Evolutionary conservation across 2,797 vertebrate species (phyloP).

Genomic region (Platyrinchus mystaceus): DNA sequence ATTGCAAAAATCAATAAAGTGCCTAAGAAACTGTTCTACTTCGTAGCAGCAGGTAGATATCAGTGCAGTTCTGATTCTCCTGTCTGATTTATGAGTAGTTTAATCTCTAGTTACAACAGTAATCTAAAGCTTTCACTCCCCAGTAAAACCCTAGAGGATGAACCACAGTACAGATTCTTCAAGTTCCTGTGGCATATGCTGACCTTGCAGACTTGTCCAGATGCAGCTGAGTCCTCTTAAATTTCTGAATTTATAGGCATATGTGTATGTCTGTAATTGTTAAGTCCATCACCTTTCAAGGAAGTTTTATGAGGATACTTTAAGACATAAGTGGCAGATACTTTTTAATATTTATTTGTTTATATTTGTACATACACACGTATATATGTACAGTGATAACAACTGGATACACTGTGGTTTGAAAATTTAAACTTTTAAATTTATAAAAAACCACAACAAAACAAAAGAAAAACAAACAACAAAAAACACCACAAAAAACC

Average conservation of each 20-base stretch:
- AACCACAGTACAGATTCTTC: background rate
- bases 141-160: background rate
- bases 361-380: background rate
- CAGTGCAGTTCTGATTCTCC: background rate
- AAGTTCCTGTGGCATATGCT: constrained; percentile 11
- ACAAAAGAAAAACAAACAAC: background rate
- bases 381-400: background rate
- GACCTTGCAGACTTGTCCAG: constrained; percentile 17
- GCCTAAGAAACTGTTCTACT: background rate
- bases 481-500: background rate
- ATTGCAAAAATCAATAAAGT: background rate
- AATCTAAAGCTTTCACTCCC: constrained; percentile 5
- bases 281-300: background rate
- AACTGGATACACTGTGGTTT: background rate
- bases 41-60: background rate
- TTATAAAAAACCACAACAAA: background rate
- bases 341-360: background rate
- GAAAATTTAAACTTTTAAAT: background rate
- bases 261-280: background rate
- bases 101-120: background rate
- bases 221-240: background rate
- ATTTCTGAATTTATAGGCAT: constrained; percentile 19
- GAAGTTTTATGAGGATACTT: constrained; percentile 2
- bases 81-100: background rate
- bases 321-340: background rate